phyloP scores from a whole-genome alignment of 2,113 vertebrate species.

The Heterochromis multidens region DNA sequence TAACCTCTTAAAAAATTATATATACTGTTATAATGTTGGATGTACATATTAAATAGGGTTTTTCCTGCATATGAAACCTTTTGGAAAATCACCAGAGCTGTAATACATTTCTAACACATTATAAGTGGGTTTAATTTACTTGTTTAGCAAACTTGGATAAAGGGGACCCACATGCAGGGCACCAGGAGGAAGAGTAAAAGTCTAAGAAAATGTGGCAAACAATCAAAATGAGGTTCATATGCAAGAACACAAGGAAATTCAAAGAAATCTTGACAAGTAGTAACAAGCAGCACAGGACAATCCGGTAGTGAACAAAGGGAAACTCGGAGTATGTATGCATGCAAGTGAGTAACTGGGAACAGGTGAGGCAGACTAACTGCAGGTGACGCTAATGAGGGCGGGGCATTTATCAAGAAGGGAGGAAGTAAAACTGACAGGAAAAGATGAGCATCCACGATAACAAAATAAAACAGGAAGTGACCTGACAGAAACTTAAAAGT shows the following conservation, averaged over 20 bases:
- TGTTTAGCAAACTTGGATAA: no score
- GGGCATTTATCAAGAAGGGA: not conserved
- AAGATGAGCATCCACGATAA: not conserved
- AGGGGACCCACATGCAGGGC: no score
- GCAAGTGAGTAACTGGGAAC: no score
- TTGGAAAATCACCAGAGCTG: not conserved
- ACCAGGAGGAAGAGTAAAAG: no score
- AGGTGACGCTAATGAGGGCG: not conserved
- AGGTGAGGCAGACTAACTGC: not conserved
- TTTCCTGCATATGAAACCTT: not conserved
- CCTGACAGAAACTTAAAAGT: not conserved
- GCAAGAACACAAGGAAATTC: not conserved
- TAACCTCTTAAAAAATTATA: not conserved
- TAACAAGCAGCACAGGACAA: not conserved
- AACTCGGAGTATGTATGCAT: no score
- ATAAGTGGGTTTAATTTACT: not conserved
- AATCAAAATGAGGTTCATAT: not conserved
- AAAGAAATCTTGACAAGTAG: accelerated
- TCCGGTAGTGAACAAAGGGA: not conserved
- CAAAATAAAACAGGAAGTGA: not conserved
- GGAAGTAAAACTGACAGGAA: not conserved
- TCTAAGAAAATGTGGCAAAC: no score
- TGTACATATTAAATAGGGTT: not conserved
- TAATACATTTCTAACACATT: not conserved
- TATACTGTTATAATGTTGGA: not conserved